Base-by-base conservation (phyloP, 2,113 vertebrate species). In the Dissostichus mawsoni region DNA sequence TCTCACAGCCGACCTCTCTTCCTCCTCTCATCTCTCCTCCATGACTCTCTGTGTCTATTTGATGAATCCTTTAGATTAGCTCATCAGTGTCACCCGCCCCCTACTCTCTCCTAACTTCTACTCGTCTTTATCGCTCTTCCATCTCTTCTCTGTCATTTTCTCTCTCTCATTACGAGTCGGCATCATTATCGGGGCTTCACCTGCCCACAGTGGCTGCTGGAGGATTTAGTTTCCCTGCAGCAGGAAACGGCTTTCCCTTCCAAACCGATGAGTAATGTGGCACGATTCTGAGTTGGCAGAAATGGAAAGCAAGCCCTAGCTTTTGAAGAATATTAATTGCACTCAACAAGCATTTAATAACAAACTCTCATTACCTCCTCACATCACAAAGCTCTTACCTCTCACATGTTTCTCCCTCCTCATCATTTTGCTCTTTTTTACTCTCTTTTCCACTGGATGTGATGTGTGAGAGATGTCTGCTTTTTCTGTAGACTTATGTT, bases 251-350 rank as follows among this genome's bases (percentile, higher is more conserved):
- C 73, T 64, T 72, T 17, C 18, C 29, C 14, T 12, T 71, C 9
- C 25, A 33, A 71, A 85, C 73, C 70, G 57, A 57, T 86, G 81
- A 87, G 81, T 79, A 83, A 82, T 81, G 55, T 70, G 41, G 53
- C 69, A 44, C 62, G 17, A 12, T 77, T 81, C 68, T 76, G 66
- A 76, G 69, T 56, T 58, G 72, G 75, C 78, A 74, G 47, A 80
- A 83, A 73, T 18, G 45, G 45, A 13, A 41, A 45, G 57, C 64
- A 8, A 36, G 47, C 68, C 67, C 73, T 61, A 71, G 59, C 81
- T 41, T 87, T 76, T 48, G 59, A 76, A 56, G 67, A 78, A 69
- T 80, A 86, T 89, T 81, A 86, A 86, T 76, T 82, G 67, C 61
- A 44, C 18, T 41, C n/a, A 69, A 77, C 50, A 62, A 73, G 47